phyloP scores from a whole-genome alignment of 2,888 invertebrate species.

The Nomada fabriciana region DNA sequence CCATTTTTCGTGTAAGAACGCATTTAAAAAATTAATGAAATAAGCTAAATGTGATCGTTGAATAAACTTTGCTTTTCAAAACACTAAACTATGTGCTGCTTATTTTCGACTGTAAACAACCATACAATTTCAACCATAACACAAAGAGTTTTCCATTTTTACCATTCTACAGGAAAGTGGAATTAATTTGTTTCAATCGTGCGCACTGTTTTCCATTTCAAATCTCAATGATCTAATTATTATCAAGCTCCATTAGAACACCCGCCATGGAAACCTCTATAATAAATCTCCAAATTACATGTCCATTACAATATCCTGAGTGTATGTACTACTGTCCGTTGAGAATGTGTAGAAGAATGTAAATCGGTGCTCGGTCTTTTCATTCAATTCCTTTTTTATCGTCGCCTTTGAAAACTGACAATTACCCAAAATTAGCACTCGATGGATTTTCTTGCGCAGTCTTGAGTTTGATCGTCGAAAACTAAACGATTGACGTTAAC shows the following conservation, averaged over 20 bases:
- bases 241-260: background rate
- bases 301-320: background rate
- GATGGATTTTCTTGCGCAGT: background rate
- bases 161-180: background rate
- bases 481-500: background rate
- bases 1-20: too few relatives aligned
- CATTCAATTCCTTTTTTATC: background rate
- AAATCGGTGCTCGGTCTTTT: background rate
- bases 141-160: background rate
- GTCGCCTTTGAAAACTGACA: background rate
- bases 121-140: background rate
- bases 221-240: background rate
- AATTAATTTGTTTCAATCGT: conserved; percentile 2
- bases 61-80: too few relatives aligned
- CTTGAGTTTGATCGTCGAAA: background rate
- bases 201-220: conserved; percentile 31
- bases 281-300: background rate
- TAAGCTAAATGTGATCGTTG: too few relatives aligned
- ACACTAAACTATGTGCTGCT: too few relatives aligned
- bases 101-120: background rate
- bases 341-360: background rate
- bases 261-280: background rate
- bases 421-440: background rate
- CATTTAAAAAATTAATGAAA: too few relatives aligned
- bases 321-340: conserved; percentile 3